Evolutionary conservation across 2,113 vertebrate genomes (phyloP).

Genomic region (Nanorana parkeri): DNA sequence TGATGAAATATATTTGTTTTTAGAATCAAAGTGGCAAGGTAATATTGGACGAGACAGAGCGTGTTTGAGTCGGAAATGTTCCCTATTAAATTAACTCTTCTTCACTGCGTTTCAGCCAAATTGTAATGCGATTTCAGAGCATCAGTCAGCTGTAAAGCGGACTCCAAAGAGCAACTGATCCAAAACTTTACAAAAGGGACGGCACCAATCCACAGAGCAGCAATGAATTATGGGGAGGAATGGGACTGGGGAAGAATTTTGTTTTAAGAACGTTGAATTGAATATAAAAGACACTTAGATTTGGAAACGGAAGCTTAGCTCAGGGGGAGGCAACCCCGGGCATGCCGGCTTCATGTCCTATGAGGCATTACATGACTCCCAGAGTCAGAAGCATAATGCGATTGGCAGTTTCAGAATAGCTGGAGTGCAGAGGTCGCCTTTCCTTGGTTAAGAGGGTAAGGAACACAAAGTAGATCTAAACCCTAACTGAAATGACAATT

Average conservation of each 20-base stretch:
- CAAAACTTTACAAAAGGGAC: slow-evolving; percentile 27
- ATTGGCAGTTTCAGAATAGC: too few species aligned
- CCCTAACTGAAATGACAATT: too few species aligned
- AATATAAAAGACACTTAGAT: not conserved
- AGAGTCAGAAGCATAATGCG: too few species aligned
- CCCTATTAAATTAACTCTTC: slow-evolving; percentile 45
- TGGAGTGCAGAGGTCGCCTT: too few species aligned
- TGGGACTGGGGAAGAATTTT: not conserved
- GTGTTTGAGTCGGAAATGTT: slow-evolving; percentile 19
- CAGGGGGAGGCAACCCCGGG: too few species aligned
- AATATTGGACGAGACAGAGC: slow-evolving; percentile 35
- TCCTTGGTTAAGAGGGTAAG: too few species aligned
- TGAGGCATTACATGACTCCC: too few species aligned
- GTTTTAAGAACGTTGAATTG: not conserved
- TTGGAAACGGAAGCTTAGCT: too few species aligned
- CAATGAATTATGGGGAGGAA: not conserved
- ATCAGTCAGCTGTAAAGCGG: slow-evolving; percentile 20
- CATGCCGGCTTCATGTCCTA: too few species aligned
- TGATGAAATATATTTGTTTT: slow-evolving; percentile 52
- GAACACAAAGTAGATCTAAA: too few species aligned
- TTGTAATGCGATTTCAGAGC: slow-evolving; percentile 15
- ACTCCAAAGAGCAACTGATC: slow-evolving; percentile 18
- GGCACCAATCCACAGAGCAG: slow-evolving; percentile 16
- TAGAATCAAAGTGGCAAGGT: slow-evolving; percentile 35
- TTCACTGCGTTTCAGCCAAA: slow-evolving; percentile 1